phyloP scores from a whole-genome alignment of 1,140 invertebrate species.

The Neuroterus valhalla region DNA sequence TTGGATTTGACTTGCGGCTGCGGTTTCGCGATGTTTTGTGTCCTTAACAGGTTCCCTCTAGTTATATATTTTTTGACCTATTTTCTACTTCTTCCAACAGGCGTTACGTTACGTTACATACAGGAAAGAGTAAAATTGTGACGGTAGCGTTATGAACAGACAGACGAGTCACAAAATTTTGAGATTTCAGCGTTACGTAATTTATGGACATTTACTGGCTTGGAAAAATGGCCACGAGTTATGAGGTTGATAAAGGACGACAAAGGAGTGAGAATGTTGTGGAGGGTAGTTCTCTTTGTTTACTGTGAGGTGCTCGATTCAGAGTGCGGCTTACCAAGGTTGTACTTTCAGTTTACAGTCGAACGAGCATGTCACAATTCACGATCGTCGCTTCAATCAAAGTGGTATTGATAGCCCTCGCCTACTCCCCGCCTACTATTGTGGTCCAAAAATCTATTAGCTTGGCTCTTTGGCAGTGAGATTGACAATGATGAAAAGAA shows the following conservation, averaged over 20 bases:
- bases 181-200: too few species aligned
- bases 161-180: too few species aligned
- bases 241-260: slow-evolving; percentile 22
- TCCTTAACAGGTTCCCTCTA: too few species aligned
- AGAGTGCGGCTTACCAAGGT: slow-evolving; percentile 37
- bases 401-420: slow-evolving; percentile 69
- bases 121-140: too few species aligned
- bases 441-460: slow-evolving; percentile 67
- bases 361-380: slow-evolving; percentile 71
- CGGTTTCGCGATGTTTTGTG: too few species aligned
- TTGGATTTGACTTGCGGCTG: too few species aligned
- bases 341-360: slow-evolving; percentile 64
- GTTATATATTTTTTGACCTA: too few species aligned
- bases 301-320: slow-evolving; percentile 36
- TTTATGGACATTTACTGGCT: background rate
- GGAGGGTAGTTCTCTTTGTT: slow-evolving; percentile 39
- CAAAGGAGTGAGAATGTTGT: slow-evolving; percentile 2
- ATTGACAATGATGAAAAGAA: slow-evolving; percentile 31
- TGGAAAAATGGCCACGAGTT: slow-evolving; percentile 34
- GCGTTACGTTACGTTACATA: too few species aligned
- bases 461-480: slow-evolving; percentile 41
- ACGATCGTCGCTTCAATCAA: slow-evolving; percentile 69
- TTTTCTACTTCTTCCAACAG: too few species aligned
- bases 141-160: too few species aligned
- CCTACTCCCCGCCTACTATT: slow-evolving; percentile 46